Evolutionary conservation across 2,888 invertebrate genomes (phyloP).

Genomic region (Gymnocheta viridis): DNA sequence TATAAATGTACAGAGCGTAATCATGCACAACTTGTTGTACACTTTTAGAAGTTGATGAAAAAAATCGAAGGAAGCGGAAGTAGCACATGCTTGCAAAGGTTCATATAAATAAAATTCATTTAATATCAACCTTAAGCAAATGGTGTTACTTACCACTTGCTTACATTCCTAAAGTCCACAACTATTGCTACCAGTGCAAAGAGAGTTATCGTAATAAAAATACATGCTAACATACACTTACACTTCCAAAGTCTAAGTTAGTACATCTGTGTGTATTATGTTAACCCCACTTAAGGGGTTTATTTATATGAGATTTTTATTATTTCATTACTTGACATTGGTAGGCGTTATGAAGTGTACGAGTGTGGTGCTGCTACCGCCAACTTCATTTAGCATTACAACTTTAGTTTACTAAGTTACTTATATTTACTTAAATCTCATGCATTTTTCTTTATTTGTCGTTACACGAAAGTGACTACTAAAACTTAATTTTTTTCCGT

Average conservation of each 20-base stretch:
- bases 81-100: conserved; percentile 71
- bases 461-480: conserved; percentile 1
- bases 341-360: conserved; percentile 60
- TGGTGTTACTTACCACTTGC: conserved; percentile 61
- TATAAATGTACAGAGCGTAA: conserved; percentile 6
- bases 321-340: conserved; percentile 66
- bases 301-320: conserved; percentile 62
- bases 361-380: not conserved
- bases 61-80: conserved; percentile 57
- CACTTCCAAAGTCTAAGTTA: not conserved
- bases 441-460: conserved; percentile 22
- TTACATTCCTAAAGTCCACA: conserved; percentile 1
- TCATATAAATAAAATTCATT: conserved; percentile 73
- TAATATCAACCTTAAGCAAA: conserved; percentile 72
- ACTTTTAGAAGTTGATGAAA: conserved; percentile 36
- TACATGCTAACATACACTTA: not conserved
- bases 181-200: not conserved
- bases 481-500: conserved; percentile 26
- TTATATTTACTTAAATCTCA: conserved; percentile 39
- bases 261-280: not conserved
- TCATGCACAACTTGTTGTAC: conserved; percentile 17
- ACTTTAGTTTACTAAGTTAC: conserved; percentile 17
- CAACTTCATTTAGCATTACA: not conserved
- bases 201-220: not conserved
- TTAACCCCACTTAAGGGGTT: conserved; percentile 61